Conservation (phyloP, 2,888 invertebrate genomes). For the Cantharis lateralis region DNA sequence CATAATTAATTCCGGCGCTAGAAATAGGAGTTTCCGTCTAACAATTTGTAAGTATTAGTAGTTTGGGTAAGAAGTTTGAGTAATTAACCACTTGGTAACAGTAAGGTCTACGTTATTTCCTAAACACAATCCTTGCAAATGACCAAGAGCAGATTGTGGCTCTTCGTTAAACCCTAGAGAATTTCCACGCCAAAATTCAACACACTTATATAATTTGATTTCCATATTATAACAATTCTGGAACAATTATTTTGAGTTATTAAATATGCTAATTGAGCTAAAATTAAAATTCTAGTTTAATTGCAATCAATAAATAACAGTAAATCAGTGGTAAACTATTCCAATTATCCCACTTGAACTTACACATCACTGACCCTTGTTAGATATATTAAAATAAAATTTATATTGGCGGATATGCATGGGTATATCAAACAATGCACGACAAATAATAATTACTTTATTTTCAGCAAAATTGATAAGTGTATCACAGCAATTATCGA, state of each 20-base stretch:
- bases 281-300: not conserved
- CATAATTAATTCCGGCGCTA: not conserved
- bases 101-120: slow-evolving; percentile 20
- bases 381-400: not conserved
- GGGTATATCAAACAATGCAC: too few relatives aligned
- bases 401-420: not conserved
- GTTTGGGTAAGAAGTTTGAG: slow-evolving; percentile 21
- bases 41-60: slow-evolving; percentile 27
- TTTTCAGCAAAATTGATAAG: too few relatives aligned
- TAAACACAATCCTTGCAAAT: slow-evolving; percentile 27
- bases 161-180: slow-evolving; percentile 4
- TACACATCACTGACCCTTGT: not conserved
- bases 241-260: not conserved
- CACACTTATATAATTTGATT: slow-evolving; percentile 2
- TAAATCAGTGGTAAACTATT: not conserved
- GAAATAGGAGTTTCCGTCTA: not conserved
- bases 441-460: too few relatives aligned
- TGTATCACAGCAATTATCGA: too few relatives aligned
- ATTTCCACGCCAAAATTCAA: slow-evolving; percentile 1
- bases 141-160: slow-evolving; percentile 15
- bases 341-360: not conserved
- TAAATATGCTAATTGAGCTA: not conserved
- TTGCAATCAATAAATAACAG: not conserved
- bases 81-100: slow-evolving; percentile 27
- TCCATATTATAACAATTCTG: not conserved